A percentile compares a stretch with the other conserved stretches of the same genome.
phyloP scores from a whole-genome alignment of 2,797 vertebrate species.

The Pipistrellus pygmaeus region DNA sequence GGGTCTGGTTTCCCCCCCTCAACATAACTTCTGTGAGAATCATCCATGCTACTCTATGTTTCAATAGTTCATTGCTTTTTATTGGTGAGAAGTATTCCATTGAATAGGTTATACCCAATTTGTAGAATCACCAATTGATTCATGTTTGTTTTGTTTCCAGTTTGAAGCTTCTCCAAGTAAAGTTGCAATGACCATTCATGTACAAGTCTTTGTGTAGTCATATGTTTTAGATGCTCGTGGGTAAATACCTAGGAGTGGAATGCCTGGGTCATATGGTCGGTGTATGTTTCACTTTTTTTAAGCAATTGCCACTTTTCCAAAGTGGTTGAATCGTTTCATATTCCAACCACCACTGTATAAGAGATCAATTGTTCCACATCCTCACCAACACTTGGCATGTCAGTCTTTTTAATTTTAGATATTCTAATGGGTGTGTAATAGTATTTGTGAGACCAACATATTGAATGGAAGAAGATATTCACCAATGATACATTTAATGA shows the following conservation, averaged over 20 bases:
- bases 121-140: neutral
- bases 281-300: neutral
- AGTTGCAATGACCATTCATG: neutral
- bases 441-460: neutral
- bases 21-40: constrained; percentile 6
- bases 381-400: neutral
- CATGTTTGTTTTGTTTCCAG: neutral
- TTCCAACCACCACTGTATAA: neutral
- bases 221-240: neutral
- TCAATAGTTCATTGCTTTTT: neutral
- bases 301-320: constrained; percentile 15
- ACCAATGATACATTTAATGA: neutral
- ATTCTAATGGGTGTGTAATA: neutral
- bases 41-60: neutral
- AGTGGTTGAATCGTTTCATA: neutral
- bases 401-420: neutral
- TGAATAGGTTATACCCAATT: neutral
- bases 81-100: neutral
- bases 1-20: neutral
- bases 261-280: neutral
- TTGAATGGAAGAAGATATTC: neutral
- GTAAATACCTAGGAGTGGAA: constrained; percentile 27
- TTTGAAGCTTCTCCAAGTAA: neutral
- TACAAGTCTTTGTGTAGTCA: neutral
- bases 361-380: neutral